These are phyloP conservation scores for Drosophila peninsularis DNA, from an alignment of 2,888 invertebrate genomes.

Conservation along the genomic window DNA sequence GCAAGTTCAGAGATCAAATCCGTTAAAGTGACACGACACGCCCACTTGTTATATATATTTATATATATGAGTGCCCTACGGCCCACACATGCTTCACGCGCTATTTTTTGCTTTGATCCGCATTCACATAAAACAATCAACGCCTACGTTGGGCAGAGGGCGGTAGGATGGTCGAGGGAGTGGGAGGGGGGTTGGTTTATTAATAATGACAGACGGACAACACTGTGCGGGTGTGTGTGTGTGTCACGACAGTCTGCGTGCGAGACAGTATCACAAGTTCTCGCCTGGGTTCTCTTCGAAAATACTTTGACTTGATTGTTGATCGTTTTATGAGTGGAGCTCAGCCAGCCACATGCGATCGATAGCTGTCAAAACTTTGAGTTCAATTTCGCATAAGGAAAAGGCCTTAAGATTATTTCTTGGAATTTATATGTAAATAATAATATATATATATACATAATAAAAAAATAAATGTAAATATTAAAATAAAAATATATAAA, in stretches of 20 bases:
- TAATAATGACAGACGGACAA: slow-evolving; percentile 39
- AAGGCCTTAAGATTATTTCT: neutral
- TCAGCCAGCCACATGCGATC: neutral
- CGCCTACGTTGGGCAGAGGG: slow-evolving; percentile 19
- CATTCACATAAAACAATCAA: slow-evolving; percentile 65
- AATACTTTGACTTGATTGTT: slow-evolving; percentile 13
- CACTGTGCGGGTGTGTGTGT: slow-evolving; percentile 5
- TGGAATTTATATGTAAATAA: no score
- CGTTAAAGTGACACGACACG: slow-evolving; percentile 41
- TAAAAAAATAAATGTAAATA: no score
- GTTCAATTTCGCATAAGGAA: neutral
- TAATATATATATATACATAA: no score
- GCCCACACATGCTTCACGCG: slow-evolving; percentile 3
- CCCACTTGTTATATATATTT: slow-evolving; percentile 36
- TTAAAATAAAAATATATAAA: no score
- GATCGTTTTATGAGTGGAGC: neutral
- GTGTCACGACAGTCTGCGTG: slow-evolving; percentile 69
- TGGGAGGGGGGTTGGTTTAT: slow-evolving; percentile 30
- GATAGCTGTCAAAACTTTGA: slow-evolving; percentile 6
- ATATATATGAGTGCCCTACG: neutral
- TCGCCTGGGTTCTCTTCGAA: slow-evolving; percentile 16
- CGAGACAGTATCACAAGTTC: slow-evolving; percentile 23
- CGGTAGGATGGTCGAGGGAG: neutral
- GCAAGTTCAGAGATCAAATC: slow-evolving; percentile 71
- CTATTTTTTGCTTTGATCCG: slow-evolving; percentile 53